Percentiles rank a stretch among this genome's conserved stretches.
These are phyloP conservation scores for Drosophila nr. medialis DNA, from an alignment of 2,888 invertebrate genomes.

Conservation along the genomic window DNA sequence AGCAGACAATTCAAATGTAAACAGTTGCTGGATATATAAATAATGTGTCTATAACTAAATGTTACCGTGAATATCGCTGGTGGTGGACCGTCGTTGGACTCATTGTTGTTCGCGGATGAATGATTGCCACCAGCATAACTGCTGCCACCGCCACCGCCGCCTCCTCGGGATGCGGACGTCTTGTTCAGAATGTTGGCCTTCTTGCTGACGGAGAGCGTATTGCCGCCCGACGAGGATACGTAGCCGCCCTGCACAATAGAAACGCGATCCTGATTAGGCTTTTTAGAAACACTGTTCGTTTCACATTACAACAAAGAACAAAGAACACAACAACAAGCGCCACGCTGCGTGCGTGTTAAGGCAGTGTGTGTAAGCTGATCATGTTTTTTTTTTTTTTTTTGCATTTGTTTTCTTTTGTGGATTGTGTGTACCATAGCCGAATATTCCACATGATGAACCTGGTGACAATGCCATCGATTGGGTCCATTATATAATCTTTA, in stretches of 20 bases:
- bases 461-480: neutral
- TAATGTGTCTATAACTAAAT: conserved; percentile 6
- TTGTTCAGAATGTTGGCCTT: conserved; percentile 93
- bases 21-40: neutral
- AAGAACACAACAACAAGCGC: conserved; percentile 82
- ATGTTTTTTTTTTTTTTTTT: conserved; percentile 6
- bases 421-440: neutral
- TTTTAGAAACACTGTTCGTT: conserved; percentile 83
- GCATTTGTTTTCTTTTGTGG: neutral
- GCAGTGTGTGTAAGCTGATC: conserved; percentile 52
- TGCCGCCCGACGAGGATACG: conserved; percentile 85
- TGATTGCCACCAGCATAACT: conserved; percentile 58
- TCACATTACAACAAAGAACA: conserved; percentile 71
- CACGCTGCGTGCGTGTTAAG: conserved; percentile 83
- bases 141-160: conserved; percentile 75
- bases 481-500: neutral
- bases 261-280: conserved; percentile 88
- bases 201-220: conserved; percentile 90
- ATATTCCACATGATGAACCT: neutral
- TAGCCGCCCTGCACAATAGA: conserved; percentile 89
- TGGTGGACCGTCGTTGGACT: conserved; percentile 59
- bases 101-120: conserved; percentile 77
- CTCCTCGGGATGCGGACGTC: conserved; percentile 85
- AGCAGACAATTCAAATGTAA: neutral
- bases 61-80: conserved; percentile 84